Percentiles rank a stretch among this genome's conserved stretches.
Conservation (phyloP, 2,797 vertebrate species). For the Pipistrellus pygmaeus region DNA sequence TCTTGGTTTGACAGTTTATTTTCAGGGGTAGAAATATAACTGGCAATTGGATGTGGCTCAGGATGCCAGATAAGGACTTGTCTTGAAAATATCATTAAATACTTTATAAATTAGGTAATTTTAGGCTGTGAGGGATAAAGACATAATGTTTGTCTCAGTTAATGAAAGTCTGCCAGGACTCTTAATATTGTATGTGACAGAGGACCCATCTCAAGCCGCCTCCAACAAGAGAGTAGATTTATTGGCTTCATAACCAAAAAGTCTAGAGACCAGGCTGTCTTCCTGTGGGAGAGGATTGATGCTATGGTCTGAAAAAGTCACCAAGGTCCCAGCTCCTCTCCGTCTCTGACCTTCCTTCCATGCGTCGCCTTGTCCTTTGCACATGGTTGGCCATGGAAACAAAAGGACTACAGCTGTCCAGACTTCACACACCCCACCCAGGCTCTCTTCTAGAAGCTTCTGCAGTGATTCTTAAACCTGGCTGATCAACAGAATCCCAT, state of each 20-base stretch:
- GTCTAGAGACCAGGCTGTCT: background rate
- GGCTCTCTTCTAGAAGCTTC: background rate
- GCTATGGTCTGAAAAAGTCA: background rate
- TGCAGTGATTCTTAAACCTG: background rate
- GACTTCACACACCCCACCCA: background rate
- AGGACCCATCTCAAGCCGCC: background rate
- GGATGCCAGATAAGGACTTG: conserved; percentile 19
- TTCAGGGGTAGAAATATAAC: conserved; percentile 37
- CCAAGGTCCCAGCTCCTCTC: background rate
- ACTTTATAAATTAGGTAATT: conserved; percentile 73
- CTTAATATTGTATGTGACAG: background rate
- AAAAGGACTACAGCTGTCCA: background rate
- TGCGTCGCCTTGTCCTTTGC: background rate
- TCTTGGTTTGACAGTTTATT: conserved; percentile 59
- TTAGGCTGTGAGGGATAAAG: conserved; percentile 30
- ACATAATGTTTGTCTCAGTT: conserved; percentile 51
- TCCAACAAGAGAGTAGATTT: conserved; percentile 19
- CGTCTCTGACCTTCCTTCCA: background rate
- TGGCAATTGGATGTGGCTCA: background rate
- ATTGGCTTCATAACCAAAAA: background rate
- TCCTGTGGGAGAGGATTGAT: background rate
- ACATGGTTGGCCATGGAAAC: background rate
- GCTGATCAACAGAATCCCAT: background rate
- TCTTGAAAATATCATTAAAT: conserved; percentile 59
- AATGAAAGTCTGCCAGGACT: conserved; percentile 35